Conservation (phyloP, 2,888 invertebrate species). For the Mythimna pallens region DNA sequence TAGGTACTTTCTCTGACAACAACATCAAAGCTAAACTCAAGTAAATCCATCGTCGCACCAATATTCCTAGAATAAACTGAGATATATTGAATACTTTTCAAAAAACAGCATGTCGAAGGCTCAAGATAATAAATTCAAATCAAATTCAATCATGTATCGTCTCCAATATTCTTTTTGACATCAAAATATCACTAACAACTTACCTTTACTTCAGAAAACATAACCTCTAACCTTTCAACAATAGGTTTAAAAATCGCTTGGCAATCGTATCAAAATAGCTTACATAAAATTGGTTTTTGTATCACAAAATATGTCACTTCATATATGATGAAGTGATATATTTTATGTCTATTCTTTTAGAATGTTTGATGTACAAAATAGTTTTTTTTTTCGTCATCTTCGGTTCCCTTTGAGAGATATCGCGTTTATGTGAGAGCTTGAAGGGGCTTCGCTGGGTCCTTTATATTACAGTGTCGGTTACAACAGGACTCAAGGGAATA, state of each 20-base stretch:
- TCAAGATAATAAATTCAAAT: constrained; percentile 66
- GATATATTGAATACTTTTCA: constrained; percentile 52
- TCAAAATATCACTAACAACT: constrained; percentile 42
- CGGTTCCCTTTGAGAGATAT: constrained; percentile 67
- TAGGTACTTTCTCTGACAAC: background rate
- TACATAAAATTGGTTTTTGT: constrained; percentile 31
- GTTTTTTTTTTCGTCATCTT: constrained; percentile 58
- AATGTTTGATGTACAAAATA: constrained; percentile 64
- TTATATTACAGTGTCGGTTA: constrained; percentile 70
- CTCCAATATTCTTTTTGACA: constrained; percentile 64
- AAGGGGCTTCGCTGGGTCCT: constrained; percentile 59
- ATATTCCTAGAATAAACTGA: constrained; percentile 22
- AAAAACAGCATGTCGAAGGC: constrained; percentile 58
- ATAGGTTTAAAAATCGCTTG: constrained; percentile 32
- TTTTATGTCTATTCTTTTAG: constrained; percentile 51
- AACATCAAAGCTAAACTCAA: constrained; percentile 33
- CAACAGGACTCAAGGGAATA: constrained; percentile 56
- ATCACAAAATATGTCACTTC: constrained; percentile 45
- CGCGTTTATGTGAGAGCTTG: constrained; percentile 61
- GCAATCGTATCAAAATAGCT: background rate
- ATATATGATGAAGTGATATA: constrained; percentile 29
- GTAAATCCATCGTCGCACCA: constrained; percentile 4
- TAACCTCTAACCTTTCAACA: background rate
- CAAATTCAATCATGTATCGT: constrained; percentile 65
- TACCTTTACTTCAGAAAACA: background rate